A percentile compares a stretch with the other conserved stretches of the same genome.
phyloP scores from a whole-genome alignment of 2,888 invertebrate genomes.

The Xestia sexstrigata region DNA sequence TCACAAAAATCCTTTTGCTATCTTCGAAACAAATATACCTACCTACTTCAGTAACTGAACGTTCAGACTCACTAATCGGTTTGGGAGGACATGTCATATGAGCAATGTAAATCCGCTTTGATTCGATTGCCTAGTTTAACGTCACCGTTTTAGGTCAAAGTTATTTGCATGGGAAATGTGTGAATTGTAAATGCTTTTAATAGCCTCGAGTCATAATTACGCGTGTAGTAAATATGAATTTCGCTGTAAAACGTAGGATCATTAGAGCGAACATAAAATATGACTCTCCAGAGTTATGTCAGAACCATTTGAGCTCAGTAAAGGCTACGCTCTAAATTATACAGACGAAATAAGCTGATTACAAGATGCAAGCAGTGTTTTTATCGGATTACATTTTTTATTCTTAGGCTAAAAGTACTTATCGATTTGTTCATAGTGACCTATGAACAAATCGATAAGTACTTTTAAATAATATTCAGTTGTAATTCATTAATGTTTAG shows the following conservation, averaged over 20 bases:
- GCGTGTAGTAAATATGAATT: conserved; percentile 35
- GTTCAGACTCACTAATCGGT: conserved; percentile 21
- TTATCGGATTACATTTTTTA: not conserved
- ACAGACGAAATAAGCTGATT: conserved; percentile 14
- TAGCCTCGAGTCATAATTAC: conserved; percentile 33
- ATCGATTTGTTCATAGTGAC: no score
- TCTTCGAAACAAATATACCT: not conserved
- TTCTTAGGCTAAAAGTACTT: no score
- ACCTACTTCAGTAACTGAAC: no score
- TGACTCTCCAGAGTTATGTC: conserved; percentile 18
- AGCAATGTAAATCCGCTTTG: conserved; percentile 27
- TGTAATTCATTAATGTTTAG: conserved; percentile 7
- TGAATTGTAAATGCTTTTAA: conserved; percentile 53
- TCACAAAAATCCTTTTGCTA: not conserved
- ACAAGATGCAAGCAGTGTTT: not conserved
- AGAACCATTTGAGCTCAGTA: conserved; percentile 20
- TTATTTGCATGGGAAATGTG: conserved; percentile 48
- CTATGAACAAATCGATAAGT: not conserved
- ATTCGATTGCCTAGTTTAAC: conserved; percentile 31
- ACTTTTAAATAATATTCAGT: not conserved
- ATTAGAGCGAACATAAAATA: conserved; percentile 42
- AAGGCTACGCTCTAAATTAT: conserved; percentile 22
- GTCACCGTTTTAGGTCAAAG: conserved; percentile 44
- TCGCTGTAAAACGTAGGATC: conserved; percentile 16
- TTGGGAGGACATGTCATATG: conserved; percentile 21